A percentile compares a stretch with the other conserved stretches of the same genome.
These are phyloP conservation scores for Coenobita brevimanus DNA, from an alignment of 1,140 invertebrate species.

Conservation along the genomic window DNA sequence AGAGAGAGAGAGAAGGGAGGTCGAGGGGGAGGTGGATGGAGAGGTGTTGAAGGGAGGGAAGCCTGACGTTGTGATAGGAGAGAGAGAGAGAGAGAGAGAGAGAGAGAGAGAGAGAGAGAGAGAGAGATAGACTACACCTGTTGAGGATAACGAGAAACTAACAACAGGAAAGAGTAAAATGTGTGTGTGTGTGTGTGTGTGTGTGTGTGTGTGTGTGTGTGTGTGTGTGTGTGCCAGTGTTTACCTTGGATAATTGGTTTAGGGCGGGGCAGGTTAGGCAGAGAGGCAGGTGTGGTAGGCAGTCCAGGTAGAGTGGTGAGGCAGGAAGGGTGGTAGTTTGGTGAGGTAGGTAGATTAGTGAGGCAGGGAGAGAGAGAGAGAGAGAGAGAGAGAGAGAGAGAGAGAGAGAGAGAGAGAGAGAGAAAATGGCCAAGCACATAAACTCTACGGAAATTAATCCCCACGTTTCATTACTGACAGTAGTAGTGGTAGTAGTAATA, in stretches of 20 bases:
- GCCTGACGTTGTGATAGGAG: neutral
- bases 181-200: conserved; percentile 20
- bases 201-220: neutral
- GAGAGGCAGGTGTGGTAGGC: no score
- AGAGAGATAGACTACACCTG: no score
- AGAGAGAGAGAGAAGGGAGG: neutral
- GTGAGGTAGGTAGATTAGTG: neutral
- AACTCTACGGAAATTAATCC: no score
- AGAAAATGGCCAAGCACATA: neutral
- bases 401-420: neutral
- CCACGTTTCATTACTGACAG: neutral
- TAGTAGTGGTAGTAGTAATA: neutral
- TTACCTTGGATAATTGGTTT: neutral
- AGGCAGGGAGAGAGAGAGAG: neutral
- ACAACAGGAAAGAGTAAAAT: no score
- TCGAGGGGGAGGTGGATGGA: neutral
- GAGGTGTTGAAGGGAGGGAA: neutral
- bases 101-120: neutral
- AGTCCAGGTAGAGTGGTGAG: no score
- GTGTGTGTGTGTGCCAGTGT: neutral
- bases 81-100: neutral
- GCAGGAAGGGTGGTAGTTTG: neutral
- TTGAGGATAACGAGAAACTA: no score
- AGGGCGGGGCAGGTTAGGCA: neutral
- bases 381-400: neutral